Conservation (phyloP, 2,113 vertebrate species). For the Amphiprion percula region DNA sequence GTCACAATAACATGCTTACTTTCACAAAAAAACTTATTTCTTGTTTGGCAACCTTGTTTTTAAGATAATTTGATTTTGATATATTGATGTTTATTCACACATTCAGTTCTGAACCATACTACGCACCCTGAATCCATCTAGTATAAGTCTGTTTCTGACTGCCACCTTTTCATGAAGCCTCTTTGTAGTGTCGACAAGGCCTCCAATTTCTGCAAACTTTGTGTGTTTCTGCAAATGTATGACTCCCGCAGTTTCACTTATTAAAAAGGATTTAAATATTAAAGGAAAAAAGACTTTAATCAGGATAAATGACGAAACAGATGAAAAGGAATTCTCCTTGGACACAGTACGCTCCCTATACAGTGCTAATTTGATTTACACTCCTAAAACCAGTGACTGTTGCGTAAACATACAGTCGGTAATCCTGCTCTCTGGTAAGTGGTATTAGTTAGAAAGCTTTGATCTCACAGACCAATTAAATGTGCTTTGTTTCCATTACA, state of each 20-base stretch:
- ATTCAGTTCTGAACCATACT: background rate
- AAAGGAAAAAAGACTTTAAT: conserved; percentile 38
- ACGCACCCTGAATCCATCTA: background rate
- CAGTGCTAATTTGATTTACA: conserved; percentile 51
- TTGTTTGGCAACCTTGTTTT: background rate
- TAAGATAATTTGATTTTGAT: background rate
- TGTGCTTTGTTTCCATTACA: conserved; percentile 27
- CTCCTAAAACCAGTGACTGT: conserved; percentile 34
- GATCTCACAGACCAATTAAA: conserved; percentile 62
- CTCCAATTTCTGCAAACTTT: conserved; percentile 13
- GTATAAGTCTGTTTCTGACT: background rate
- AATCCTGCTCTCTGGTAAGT: conserved; percentile 35
- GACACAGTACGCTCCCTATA: conserved; percentile 25
- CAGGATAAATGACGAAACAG: conserved; percentile 30
- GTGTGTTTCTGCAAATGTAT: conserved; percentile 5
- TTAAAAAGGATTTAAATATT: conserved; percentile 65
- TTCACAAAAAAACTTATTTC: background rate
- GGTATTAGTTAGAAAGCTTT: conserved; percentile 46
- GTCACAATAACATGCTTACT: background rate
- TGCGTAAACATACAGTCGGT: conserved; percentile 32
- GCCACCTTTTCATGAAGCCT: conserved; percentile 4
- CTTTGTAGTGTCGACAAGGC: background rate
- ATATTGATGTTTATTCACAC: background rate
- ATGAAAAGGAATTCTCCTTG: conserved; percentile 52
- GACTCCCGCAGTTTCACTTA: conserved; percentile 25